Percentiles rank a stretch among this genome's conserved stretches.
These are phyloP conservation scores for Pongo pygmaeus DNA, from an alignment of 2,113 vertebrate species.

Conservation along the genomic window DNA sequence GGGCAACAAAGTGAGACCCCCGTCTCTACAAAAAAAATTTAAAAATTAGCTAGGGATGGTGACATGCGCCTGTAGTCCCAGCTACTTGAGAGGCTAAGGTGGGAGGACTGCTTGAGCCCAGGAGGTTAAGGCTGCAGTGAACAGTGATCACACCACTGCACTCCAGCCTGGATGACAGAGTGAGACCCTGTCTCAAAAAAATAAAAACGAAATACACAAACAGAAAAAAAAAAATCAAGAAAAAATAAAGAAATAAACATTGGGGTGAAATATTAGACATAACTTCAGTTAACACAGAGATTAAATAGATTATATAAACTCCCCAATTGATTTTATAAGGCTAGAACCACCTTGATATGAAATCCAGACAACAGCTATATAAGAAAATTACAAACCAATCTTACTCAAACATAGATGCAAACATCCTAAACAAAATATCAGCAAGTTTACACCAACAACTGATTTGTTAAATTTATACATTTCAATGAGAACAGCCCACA, in stretches of 20 bases:
- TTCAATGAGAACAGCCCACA: background rate
- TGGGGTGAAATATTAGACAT: background rate
- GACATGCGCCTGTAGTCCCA: too few species aligned
- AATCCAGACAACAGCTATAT: background rate
- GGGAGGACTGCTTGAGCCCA: too few species aligned
- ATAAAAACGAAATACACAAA: background rate
- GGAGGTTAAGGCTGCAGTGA: too few species aligned
- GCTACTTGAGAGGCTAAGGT: too few species aligned
- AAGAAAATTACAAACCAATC: constrained; percentile 16
- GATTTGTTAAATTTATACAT: background rate
- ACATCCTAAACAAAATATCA: background rate
- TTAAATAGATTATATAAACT: background rate
- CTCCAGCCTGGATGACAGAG: too few species aligned
- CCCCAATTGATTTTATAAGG: background rate
- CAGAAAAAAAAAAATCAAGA: background rate
- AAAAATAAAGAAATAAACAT: constrained; percentile 9
- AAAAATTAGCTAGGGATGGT: too few species aligned
- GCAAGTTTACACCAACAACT: background rate
- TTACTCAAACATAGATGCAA: background rate
- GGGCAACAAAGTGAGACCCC: too few species aligned
- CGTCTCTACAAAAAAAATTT: too few species aligned
- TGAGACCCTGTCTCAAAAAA: too few species aligned
- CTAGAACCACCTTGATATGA: background rate
- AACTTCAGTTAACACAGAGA: background rate
- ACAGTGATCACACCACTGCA: too few species aligned